These are phyloP conservation scores for Pholis gunnellus DNA, from an alignment of 2,113 vertebrate species.

Conservation along the genomic window DNA sequence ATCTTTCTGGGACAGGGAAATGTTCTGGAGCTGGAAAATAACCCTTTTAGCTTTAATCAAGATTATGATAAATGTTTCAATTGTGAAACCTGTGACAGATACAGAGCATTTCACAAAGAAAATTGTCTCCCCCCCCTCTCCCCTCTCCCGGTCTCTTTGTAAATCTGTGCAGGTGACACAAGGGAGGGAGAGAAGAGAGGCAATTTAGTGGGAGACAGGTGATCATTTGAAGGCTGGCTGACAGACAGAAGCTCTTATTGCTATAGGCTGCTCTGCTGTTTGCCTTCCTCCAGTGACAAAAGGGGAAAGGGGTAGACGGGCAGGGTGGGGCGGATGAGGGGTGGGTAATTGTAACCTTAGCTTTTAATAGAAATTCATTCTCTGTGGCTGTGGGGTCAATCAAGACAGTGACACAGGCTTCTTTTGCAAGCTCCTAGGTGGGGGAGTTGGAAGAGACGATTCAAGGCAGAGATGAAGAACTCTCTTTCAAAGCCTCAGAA, in stretches of 20 bases:
- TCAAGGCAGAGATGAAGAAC: conserved; percentile 48
- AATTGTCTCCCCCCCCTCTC: conserved; percentile 65
- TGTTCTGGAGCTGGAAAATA: conserved; percentile 45
- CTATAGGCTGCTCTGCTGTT: conserved; percentile 67
- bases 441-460: conserved; percentile 38
- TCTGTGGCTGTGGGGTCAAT: conserved; percentile 53
- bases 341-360: conserved; percentile 73
- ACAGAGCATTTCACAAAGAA: conserved; percentile 81
- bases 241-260: conserved; percentile 78
- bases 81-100: conserved; percentile 78
- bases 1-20: conserved; percentile 44
- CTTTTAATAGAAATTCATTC: conserved; percentile 77
- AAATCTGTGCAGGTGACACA: conserved; percentile 74
- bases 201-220: conserved; percentile 78
- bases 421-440: conserved; percentile 32
- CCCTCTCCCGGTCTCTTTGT: conserved; percentile 58
- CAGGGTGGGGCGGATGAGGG: conserved; percentile 52
- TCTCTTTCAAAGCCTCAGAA: conserved; percentile 52
- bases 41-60: conserved; percentile 74
- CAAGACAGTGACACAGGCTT: conserved; percentile 43
- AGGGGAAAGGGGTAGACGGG: conserved; percentile 29
- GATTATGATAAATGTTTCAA: conserved; percentile 81
- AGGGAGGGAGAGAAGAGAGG: conserved; percentile 66
- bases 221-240: conserved; percentile 82
- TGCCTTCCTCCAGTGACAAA: conserved; percentile 66